These are phyloP conservation scores for Antechinus flavipes DNA, from an alignment of 2,113 vertebrate species.

Conservation along the genomic window DNA sequence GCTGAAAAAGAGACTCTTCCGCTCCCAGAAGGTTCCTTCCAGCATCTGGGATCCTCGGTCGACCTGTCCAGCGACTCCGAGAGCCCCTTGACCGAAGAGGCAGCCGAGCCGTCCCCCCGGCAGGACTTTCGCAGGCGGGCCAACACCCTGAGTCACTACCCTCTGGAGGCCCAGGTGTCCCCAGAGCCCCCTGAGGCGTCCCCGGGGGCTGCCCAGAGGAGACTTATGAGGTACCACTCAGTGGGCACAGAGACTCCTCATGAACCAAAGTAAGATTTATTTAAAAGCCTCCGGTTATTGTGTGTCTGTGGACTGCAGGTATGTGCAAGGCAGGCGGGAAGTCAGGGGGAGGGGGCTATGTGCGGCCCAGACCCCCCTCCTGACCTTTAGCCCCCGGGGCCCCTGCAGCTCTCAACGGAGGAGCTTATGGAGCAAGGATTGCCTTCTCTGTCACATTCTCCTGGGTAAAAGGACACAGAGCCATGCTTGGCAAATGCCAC, in stretches of 20 bases:
- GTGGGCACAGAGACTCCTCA: constrained; percentile 97
- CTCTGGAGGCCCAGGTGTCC: constrained; percentile 79
- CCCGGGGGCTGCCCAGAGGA: constrained; percentile 88
- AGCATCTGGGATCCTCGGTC: constrained; percentile 88
- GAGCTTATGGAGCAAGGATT: not conserved
- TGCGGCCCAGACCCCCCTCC: too few species aligned
- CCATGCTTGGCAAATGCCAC: not conserved
- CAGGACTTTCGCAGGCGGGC: constrained; percentile 90
- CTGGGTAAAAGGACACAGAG: not conserved
- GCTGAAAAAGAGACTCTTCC: constrained; percentile 69
- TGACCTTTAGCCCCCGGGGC: too few species aligned
- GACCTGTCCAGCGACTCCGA: constrained; percentile 86
- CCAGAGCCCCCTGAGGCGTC: constrained; percentile 79
- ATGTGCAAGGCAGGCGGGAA: constrained; percentile 44
- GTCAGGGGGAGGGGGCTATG: not conserved
- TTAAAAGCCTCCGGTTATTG: constrained; percentile 60
- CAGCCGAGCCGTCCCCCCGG: constrained; percentile 66
- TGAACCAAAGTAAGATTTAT: constrained; percentile 90
- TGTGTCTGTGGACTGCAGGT: constrained; percentile 42
- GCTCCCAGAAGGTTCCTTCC: constrained; percentile 72
- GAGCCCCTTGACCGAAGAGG: constrained; percentile 57
- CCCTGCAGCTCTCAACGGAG: too few species aligned
- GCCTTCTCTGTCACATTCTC: not conserved
- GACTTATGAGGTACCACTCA: constrained; percentile 96
- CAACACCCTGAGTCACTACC: constrained; percentile 93